Evolutionary conservation across 53 echinoderm and acorn worm genomes (phyloP).

Genomic region (Zoroaster sp.): DNA sequence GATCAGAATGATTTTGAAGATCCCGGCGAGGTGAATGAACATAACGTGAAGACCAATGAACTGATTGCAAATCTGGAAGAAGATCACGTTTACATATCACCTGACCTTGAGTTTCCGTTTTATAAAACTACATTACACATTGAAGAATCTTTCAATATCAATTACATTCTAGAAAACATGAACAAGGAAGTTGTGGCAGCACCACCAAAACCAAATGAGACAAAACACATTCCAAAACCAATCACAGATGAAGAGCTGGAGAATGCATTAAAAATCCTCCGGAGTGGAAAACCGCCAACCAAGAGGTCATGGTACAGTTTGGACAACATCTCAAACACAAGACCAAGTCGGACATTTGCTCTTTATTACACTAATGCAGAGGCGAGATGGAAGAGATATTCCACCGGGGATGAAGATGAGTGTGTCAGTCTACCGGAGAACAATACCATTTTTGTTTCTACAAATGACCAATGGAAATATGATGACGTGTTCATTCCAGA

Average conservation of each 20-base stretch:
- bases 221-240: slow-evolving; percentile 8
- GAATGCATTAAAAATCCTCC: slow-evolving; percentile 28
- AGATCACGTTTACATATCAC: slow-evolving; percentile 25
- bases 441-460: background rate
- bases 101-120: slow-evolving; percentile 31
- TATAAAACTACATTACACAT: slow-evolving; percentile 8
- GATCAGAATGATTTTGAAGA: slow-evolving; percentile 2
- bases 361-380: slow-evolving; percentile 2
- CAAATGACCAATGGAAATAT: background rate
- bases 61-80: background rate
- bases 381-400: background rate
- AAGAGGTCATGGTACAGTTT: slow-evolving; percentile 32
- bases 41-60: background rate
- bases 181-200: background rate
- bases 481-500: background rate
- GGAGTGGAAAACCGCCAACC: slow-evolving; percentile 13
- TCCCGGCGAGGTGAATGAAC: background rate
- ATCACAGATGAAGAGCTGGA: slow-evolving; percentile 30
- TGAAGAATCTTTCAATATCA: background rate
- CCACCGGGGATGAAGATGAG: background rate
- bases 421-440: background rate
- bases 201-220: background rate
- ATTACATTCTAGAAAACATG: slow-evolving; percentile 14
- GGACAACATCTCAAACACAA: slow-evolving; percentile 17
- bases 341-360: slow-evolving; percentile 23